phyloP scores from a whole-genome alignment of 2,888 invertebrate genomes.

The Polyommatus icarus region DNA sequence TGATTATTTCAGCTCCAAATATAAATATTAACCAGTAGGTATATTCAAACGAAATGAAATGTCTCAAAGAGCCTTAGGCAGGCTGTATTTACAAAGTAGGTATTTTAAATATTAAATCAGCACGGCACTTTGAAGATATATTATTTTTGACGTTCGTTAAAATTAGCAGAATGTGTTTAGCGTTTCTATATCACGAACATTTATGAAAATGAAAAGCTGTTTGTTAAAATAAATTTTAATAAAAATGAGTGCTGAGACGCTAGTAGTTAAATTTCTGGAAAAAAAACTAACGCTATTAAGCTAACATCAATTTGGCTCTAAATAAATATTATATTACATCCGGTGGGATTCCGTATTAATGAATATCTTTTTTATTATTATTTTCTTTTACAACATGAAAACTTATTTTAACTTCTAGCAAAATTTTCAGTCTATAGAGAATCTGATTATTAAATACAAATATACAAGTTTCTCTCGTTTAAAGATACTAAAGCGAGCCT shows the following conservation, averaged over 20 bases:
- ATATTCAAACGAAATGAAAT: constrained; percentile 21
- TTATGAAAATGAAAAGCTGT: neutral
- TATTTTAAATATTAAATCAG: constrained; percentile 28
- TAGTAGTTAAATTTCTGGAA: neutral
- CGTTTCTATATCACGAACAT: neutral
- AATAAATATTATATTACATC: too few relatives aligned
- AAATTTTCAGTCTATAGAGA: too few relatives aligned
- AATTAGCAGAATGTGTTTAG: neutral
- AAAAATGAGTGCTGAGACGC: neutral
- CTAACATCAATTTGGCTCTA: too few relatives aligned
- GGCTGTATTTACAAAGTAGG: constrained; percentile 7
- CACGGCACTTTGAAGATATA: constrained; percentile 21
- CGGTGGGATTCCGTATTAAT: too few relatives aligned
- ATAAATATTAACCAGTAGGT: constrained; percentile 20
- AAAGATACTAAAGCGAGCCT: neutral
- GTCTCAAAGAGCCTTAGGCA: constrained; percentile 16
- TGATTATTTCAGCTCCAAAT: constrained; percentile 9
- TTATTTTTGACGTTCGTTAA: constrained; percentile 21
- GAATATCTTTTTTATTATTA: too few relatives aligned
- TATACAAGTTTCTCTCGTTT: too few relatives aligned
- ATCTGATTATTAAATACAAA: too few relatives aligned
- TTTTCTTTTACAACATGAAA: too few relatives aligned
- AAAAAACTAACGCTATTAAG: neutral
- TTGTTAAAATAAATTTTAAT: neutral
- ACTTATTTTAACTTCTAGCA: too few relatives aligned